Evolutionary conservation across 2,797 vertebrate species (phyloP).

Genomic region (Lithobates sylvaticus): DNA sequence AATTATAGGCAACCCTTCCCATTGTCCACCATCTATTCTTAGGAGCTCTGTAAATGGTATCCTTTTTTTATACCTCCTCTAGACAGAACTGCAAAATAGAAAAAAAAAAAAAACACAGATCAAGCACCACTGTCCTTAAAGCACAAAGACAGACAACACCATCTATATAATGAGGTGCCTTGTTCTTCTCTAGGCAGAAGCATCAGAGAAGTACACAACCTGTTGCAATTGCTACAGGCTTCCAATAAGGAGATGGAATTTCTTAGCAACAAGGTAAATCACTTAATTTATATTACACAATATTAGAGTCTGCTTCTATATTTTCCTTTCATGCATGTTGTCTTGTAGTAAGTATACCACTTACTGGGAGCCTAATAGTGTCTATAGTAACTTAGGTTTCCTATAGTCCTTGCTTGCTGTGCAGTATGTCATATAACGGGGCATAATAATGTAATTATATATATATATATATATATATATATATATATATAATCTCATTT

Average conservation of each 20-base stretch:
- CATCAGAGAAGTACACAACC: not conserved
- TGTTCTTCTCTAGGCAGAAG: not conserved
- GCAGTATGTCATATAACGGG: no score
- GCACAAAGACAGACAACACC: not conserved
- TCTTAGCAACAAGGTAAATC: slow-evolving; percentile 45
- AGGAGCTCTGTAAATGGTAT: not conserved
- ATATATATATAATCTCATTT: no score
- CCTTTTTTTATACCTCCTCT: not conserved
- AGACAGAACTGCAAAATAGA: not conserved
- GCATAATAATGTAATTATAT: no score
- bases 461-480: no score
- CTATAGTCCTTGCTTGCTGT: no score
- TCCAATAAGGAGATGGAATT: slow-evolving; percentile 19
- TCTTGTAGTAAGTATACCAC: no score
- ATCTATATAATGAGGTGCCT: slow-evolving; percentile 37
- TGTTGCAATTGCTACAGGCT: not conserved
- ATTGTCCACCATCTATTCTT: slow-evolving; percentile 36
- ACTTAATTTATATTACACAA: not conserved
- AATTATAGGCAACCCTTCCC: slow-evolving; percentile 13
- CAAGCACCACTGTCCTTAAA: not conserved
- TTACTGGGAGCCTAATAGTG: no score
- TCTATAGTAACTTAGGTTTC: no score
- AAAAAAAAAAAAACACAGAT: slow-evolving; percentile 12
- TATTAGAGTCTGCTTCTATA: not conserved
- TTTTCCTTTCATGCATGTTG: no score